Evolutionary conservation across 2,797 vertebrate genomes (phyloP), one percentile per base, ranked within the genome.

Genomic region (Spheniscus humboldti): DNA sequence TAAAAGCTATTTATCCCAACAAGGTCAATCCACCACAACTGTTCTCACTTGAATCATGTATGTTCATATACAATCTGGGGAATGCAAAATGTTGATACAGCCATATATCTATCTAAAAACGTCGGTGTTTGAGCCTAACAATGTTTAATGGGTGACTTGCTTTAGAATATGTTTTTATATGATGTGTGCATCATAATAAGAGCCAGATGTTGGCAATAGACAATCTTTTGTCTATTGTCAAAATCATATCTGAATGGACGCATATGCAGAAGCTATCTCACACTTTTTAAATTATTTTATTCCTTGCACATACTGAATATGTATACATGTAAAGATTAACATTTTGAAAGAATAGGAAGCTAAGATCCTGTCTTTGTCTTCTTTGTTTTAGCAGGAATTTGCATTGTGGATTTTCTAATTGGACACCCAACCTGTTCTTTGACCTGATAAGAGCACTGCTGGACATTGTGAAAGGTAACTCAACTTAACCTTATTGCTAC

Each of bases 381-480:
- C 92, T 93, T 76, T 86, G 11, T 48, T 96, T 97, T 90, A 88
- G 47, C 31, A 93, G 80, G 71, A 91, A 39, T 68, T 95, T 68
- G 17, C 17, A 24, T 27, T 85, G 76, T 88, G 95, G 74, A 11
- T 71, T 89, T 90, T 86, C 43, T 48, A 85, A 69, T 81, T n/a
- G 67, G 28, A 48, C 5, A 59, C 10, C 2, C 13, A 94, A 31
- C 9, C 10, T 60, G 33, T 67, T 73, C 59, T 95, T 93, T 87
- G 43, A 64, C 18, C 82, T 74, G 68, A 43, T 81, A 93, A 37
- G 33, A 45, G 12, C 31, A 43, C 20, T 39, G 31, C 18, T 55
- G 35, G 47, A 82, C 31, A 60, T 31, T 41, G 24, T 83, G 45
- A 95, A 96, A 92, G 31, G 94, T 97, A 93, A 96, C 74, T 94